These are phyloP conservation scores for Psophia crepitans DNA, from an alignment of 2,113 vertebrate genomes.

Conservation along the genomic window DNA sequence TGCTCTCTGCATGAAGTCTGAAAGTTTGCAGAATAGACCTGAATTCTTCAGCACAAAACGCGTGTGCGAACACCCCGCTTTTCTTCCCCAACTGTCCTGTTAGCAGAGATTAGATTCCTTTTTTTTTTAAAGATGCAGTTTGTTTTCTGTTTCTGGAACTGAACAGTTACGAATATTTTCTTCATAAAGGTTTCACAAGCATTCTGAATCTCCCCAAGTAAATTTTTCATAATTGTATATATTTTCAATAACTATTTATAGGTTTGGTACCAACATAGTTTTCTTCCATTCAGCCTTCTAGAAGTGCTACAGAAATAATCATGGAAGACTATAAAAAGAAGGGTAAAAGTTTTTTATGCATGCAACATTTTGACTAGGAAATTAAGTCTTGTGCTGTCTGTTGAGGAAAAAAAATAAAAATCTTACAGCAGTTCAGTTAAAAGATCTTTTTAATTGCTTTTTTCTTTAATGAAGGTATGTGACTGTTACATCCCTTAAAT, in stretches of 20 bases:
- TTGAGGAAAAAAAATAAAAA: not conserved
- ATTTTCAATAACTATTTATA: not conserved
- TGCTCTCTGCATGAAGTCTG: not conserved
- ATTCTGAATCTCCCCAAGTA: not conserved
- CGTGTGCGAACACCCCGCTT: accelerated
- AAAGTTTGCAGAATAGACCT: not conserved
- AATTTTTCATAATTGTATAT: not conserved
- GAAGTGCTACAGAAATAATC: not conserved
- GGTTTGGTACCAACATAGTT: not conserved
- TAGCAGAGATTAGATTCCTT: not conserved
- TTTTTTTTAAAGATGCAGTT: not conserved
- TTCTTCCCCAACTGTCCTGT: no score
- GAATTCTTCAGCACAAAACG: not conserved
- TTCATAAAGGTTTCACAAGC: not conserved
- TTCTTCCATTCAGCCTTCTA: not conserved
- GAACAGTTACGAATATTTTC: not conserved
- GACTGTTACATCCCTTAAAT: not conserved
- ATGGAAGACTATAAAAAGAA: not conserved
- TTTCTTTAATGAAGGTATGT: not conserved
- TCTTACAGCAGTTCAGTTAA: not conserved
- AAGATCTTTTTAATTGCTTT: not conserved
- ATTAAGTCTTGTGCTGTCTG: not conserved
- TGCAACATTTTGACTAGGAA: not conserved
- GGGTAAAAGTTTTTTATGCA: not conserved
- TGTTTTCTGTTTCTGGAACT: not conserved